Evolutionary conservation across 1,140 invertebrate species (phyloP), one percentile per base, ranked within the genome.

Genomic region (Leptinotarsa texana): DNA sequence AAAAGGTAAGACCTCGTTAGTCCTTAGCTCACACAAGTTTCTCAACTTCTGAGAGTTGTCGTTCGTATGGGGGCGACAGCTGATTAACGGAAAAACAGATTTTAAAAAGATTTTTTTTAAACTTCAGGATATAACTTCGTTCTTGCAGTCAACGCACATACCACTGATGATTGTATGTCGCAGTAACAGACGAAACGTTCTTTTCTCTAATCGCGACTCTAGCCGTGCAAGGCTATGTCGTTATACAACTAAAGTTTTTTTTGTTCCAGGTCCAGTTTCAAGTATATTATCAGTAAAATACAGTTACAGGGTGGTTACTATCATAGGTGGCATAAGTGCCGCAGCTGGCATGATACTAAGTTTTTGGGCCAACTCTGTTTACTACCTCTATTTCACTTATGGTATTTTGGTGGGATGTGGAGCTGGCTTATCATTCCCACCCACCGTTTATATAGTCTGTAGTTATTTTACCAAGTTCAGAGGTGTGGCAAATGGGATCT

Each of bases 371-470:
- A 90, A 88, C 76, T 94, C 92, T 42, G 90, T 96, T 66, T 86
- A 87, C 69, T 93, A 90, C 85, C 86, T 96, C 62, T 95, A 93
- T 79, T 84, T 95, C 27, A 94, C 93, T 86, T 95, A 93, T 86
- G 94, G 93, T 63, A 88, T 94, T 15, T 85, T 94, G 68, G 92
- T 94, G n/a, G 94, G 94, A 63, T 90, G 90, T 63, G 94, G 94
- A 6, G 93, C 93, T 8, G 94, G 93, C 0, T 85, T 95, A 42
- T 91, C 93, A 1, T 95, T 94, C 84, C 93, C 94, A 4, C 94
- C 95, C 33, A 95, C 94, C 0, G 93, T 97, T n/a, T 95, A 96
- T 82, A 95, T 96, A 79, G 94, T 96, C 62, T 95, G 94, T 11
- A 93, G 93, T 62, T 97, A 96, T 84, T 97, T 96, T 84, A 90